A percentile compares a stretch with the other conserved stretches of the same genome.
These are phyloP conservation scores for Pantherophis alleghaniensis DNA, from an alignment of 2,797 vertebrate species.

Conservation along the genomic window DNA sequence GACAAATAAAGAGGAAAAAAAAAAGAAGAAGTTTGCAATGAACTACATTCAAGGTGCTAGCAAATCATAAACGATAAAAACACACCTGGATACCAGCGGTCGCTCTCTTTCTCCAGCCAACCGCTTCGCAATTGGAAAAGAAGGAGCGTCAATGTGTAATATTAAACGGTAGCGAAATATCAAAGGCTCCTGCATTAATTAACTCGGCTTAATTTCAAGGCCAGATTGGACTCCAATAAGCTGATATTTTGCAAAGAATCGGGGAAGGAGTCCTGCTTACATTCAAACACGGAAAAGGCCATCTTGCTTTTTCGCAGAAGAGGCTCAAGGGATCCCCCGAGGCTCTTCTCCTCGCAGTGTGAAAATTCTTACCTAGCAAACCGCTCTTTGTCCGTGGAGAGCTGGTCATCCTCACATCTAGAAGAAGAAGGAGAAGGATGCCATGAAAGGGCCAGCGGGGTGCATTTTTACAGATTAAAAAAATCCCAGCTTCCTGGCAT, in stretches of 20 bases:
- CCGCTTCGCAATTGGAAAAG: background rate
- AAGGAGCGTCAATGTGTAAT: background rate
- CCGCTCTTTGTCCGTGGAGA: slow-evolving; percentile 89
- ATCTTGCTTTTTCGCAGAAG: background rate
- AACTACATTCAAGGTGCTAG: background rate
- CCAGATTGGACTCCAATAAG: background rate
- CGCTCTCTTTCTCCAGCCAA: background rate
- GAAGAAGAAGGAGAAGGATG: background rate
- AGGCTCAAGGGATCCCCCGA: background rate
- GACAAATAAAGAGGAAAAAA: background rate
- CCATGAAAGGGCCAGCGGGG: background rate
- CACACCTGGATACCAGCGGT: background rate
- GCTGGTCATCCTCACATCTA: slow-evolving; percentile 91
- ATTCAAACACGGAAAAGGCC: background rate
- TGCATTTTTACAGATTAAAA: too few species aligned
- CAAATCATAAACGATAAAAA: background rate
- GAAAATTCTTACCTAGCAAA: slow-evolving; percentile 88
- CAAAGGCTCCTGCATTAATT: background rate
- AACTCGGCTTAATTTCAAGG: background rate
- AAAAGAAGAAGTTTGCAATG: background rate
- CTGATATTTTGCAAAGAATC: background rate
- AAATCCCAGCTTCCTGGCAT: too few species aligned
- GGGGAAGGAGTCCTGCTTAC: background rate
- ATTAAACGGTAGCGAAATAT: background rate
- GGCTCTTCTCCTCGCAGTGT: background rate